phyloP scores from a whole-genome alignment of 2,113 vertebrate species.

The Cyphomyrus plagiostoma region DNA sequence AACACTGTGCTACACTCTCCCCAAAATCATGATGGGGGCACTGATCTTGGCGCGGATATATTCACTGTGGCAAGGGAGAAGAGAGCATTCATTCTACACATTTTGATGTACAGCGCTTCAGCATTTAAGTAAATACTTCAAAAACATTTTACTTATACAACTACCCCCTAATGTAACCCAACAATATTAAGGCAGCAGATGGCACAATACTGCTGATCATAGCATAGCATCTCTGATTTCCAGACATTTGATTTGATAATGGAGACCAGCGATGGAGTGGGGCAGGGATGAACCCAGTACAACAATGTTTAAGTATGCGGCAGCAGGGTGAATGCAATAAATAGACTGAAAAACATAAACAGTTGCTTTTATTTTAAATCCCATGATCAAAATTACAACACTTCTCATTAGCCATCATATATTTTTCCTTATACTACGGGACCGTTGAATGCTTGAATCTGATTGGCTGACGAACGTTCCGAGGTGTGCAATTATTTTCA shows the following conservation, averaged over 20 bases:
- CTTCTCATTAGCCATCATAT: neutral
- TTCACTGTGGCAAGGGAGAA: neutral
- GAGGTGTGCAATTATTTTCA: too few species aligned
- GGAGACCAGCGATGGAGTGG: neutral
- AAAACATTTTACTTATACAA: neutral
- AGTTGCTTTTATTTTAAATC: neutral
- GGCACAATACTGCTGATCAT: neutral
- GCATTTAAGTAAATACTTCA: neutral
- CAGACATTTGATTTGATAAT: neutral
- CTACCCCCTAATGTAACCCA: neutral
- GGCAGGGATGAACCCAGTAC: neutral
- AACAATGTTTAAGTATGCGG: neutral
- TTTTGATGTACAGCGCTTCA: neutral
- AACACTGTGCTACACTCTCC: neutral
- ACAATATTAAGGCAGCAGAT: neutral
- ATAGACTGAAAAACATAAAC: neutral
- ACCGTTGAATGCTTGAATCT: too few species aligned
- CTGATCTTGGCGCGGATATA: neutral
- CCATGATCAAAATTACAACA: neutral
- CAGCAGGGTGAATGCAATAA: neutral
- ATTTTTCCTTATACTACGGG: too few species aligned
- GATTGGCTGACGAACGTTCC: too few species aligned
- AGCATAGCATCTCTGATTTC: neutral
- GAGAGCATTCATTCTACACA: neutral
- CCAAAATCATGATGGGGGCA: neutral